Conservation (phyloP, 2,888 invertebrate species). For the Drosophila merina region DNA sequence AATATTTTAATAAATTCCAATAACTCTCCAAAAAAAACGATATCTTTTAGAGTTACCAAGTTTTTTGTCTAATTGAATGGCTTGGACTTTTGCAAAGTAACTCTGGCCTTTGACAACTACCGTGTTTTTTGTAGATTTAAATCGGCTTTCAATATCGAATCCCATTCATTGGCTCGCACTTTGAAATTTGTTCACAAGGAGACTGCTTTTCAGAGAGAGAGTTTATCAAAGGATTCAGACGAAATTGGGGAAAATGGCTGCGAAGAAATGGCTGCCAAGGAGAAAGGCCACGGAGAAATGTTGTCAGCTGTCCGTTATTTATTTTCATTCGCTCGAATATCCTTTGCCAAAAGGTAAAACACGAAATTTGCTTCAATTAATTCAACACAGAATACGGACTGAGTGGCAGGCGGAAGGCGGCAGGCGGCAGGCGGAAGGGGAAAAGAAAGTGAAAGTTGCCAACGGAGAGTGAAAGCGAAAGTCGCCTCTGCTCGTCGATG, state of each 20-base stretch:
- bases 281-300: neutral
- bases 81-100: neutral
- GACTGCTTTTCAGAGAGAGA: conserved; percentile 7
- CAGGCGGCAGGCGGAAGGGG: neutral
- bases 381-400: conserved; percentile 25
- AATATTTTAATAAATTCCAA: neutral
- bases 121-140: conserved; percentile 1
- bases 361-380: conserved; percentile 54
- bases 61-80: neutral
- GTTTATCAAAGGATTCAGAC: conserved; percentile 5
- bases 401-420: neutral
- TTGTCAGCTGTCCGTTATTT: conserved; percentile 22
- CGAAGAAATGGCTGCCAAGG: neutral
- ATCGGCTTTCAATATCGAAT: conserved; percentile 11
- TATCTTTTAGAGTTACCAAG: neutral
- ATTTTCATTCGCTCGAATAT: conserved; percentile 11
- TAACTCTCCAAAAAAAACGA: neutral
- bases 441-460: neutral
- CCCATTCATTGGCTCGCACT: conserved; percentile 3
- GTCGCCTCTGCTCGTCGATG: conserved; percentile 12
- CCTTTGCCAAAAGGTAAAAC: conserved; percentile 7
- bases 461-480: neutral
- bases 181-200: neutral
- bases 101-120: neutral
- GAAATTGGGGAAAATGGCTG: neutral